Percentiles rank a stretch among this genome's conserved stretches.
Conservation (phyloP, 1,140 invertebrate species). For the Heliconius nattereri region DNA sequence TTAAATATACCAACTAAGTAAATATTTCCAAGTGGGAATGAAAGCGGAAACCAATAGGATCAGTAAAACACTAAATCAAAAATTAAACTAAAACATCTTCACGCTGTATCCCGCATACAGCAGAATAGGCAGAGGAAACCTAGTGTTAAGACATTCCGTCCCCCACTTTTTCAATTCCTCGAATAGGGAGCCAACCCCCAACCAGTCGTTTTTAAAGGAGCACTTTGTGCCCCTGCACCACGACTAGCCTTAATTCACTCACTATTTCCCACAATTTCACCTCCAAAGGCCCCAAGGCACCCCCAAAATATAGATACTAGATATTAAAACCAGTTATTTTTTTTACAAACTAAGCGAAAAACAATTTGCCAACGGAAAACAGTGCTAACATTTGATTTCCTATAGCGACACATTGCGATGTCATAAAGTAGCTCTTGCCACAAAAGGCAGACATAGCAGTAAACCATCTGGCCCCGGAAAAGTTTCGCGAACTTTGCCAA, state of each 20-base stretch:
- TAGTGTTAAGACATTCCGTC: too few species aligned
- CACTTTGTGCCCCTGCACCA: too few species aligned
- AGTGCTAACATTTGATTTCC: constrained; percentile 11
- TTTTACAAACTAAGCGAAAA: background rate
- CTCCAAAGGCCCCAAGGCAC: background rate
- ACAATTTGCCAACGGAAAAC: background rate
- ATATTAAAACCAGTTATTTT: background rate
- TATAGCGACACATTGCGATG: constrained; percentile 41
- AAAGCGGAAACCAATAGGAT: background rate
- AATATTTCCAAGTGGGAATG: background rate
- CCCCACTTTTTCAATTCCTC: too few species aligned
- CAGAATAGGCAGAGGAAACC: too few species aligned
- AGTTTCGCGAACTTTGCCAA: constrained; percentile 44
- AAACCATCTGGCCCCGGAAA: constrained; percentile 46
- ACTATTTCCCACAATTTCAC: background rate
- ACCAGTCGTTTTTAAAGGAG: too few species aligned
- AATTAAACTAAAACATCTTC: too few species aligned
- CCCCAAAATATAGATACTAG: background rate
- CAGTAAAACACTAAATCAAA: background rate
- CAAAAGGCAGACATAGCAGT: constrained; percentile 31
- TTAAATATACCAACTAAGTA: too few species aligned
- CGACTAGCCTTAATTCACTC: too few species aligned
- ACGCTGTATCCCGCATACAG: too few species aligned
- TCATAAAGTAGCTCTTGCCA: constrained; percentile 44
- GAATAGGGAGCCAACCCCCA: too few species aligned